Evolutionary conservation across 2,797 vertebrate genomes (phyloP), one percentile per base, ranked within the genome.

Genomic region (Silurus aristotelis): DNA sequence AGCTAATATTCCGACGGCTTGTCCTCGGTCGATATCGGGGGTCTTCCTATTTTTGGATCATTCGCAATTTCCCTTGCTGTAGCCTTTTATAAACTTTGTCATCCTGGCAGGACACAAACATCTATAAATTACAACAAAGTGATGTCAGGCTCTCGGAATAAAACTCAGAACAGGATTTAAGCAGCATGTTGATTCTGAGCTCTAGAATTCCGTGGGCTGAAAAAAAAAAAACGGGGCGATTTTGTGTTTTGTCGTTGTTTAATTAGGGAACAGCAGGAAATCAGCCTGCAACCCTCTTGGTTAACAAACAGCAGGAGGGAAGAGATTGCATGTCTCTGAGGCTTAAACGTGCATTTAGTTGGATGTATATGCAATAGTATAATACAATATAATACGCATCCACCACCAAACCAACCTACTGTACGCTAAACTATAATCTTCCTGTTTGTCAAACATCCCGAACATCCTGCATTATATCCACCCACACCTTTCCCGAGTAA

Each of bases 381-480:
- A 79, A 79, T 64, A 10, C 15, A 19, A 19, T 52, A 27, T 48
- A 66, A 80, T 52, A 19, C 17, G 31, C 25, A 22, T 46, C 80
- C 70, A 38, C 64, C 84, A 31, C 17, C 70, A 12, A 52, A 12
- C 60, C 60, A 61, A 22, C 75, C 48, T 81, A 60, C 48, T 52
- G 77, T 56, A 58, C 31, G 52, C 64, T 27, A 73, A 71, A 72
- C 7, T 38, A n/a, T 78, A 60, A 79, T 67, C 81, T 79, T 46
- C 10, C 6, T 63, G 56, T 55, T 77, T 66, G 60, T 52, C 76
- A 55, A 20, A 61, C 48, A 92, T 92, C 92, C 90, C 87, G 87
- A 88, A 89, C 92, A 91, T 75, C 89, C 86, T 88, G 92, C 91
- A 88, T 86, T 55, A 86, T 89, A 80, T 83, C 73, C 90, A 68